Conservation (phyloP, 1,140 invertebrate species). For the Anastrepha obliqua region DNA sequence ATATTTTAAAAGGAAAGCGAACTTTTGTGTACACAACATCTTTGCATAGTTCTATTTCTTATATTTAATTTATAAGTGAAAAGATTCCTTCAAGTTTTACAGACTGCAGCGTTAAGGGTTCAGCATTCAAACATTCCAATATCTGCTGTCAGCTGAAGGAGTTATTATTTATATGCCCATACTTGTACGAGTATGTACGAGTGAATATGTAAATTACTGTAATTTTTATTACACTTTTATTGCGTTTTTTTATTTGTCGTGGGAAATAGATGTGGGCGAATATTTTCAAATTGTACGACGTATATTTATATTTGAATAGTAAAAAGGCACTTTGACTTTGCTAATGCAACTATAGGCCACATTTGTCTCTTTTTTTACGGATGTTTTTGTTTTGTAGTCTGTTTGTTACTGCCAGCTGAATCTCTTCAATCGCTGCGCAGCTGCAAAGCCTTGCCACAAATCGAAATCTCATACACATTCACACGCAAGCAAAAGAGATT, state of each 20-base stretch:
- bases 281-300: neutral
- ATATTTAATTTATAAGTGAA: neutral
- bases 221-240: conserved; percentile 34
- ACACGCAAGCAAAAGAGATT: neutral
- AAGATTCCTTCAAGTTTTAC: conserved; percentile 4
- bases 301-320: neutral
- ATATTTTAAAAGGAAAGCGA: too few species aligned
- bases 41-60: neutral
- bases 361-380: neutral
- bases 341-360: conserved; percentile 40
- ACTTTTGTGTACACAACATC: too few species aligned
- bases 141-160: conserved; percentile 24
- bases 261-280: conserved; percentile 11
- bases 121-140: neutral
- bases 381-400: neutral
- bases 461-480: neutral
- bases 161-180: neutral
- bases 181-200: neutral
- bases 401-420: conserved; percentile 9
- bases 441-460: conserved; percentile 45
- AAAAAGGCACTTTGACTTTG: conserved; percentile 1
- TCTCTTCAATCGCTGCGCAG: conserved; percentile 41
- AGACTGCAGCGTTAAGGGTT: neutral
- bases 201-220: conserved; percentile 36
- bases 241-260: neutral